Evolutionary conservation across 2,797 vertebrate genomes (phyloP), one percentile per base, ranked within the genome.

Genomic region (Glyptemys insculpta): DNA sequence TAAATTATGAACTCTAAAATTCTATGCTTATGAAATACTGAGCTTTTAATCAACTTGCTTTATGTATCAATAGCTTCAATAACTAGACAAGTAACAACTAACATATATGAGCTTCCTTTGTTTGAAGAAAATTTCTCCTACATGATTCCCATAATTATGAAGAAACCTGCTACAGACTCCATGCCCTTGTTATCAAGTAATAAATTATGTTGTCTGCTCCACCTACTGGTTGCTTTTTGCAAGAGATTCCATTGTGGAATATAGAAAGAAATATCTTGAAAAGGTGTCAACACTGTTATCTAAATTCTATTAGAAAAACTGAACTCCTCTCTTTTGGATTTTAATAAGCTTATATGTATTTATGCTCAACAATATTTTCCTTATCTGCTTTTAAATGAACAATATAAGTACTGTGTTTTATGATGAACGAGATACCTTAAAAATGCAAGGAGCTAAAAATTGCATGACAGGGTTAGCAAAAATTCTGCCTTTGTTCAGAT

Each of bases 51-150:
- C 91, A 94, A 96, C 49, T 92, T 95, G 91, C 44, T 96, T 74
- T 95, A 93, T 97, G 88, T 83, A 82, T 50, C 74, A 83, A 89
- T 97, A 96, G 85, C 97, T 97, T 96, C 87, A 97, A 83, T 96
- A 96, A 88, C 89, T 95, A 93, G 91, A 96, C 96, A 97, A 90
- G 93, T 88, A 95, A 88, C 91, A 95, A 95, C 87, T 97, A 94
- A 94, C 59, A 85, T 52, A 91, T 31, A 79, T 57, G 78, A 93
- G 62, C 82, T 93, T 89, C 89, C 84, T 98, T 96, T 96, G 84
- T 97, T 96, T 97, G 95, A 97, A 97, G 93, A 96, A 98, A 97
- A 93, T 97, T 90, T 97, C 94, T 96, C 92, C 95, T 96, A 57
- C 78, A 86, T 92, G 85, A 96, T 96, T 95, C 56, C 53, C 19